Base-by-base conservation (phyloP, 2,888 invertebrate genomes). In the Drosophila tripunctata region DNA sequence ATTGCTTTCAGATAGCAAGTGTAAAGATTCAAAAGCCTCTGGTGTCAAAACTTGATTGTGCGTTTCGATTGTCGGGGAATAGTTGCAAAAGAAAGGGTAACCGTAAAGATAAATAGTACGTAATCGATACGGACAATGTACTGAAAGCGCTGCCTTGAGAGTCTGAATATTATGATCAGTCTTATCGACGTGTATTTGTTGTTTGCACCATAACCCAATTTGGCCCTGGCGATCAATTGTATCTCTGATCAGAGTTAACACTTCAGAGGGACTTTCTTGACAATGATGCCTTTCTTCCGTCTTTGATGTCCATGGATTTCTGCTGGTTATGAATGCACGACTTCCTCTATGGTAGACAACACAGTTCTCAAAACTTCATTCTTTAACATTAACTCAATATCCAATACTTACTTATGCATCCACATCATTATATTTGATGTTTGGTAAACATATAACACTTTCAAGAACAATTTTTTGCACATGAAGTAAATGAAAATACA, bases 311-410 rank as follows among this genome's bases (percentile, higher is more conserved):
- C 21, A 33, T 3, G 58, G 54, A 33, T 56, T 75, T 7, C 62
- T 27, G 14, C 62, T 67, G 12, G 75, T 56, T 17, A 66, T 21
- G 5, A 75, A 60, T 8, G 71, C 60, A 2, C 70, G 67, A 63
- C 67, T 61, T n/a, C 75, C 55, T 14, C 75, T 75, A 24, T 1
- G 24, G 15, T 8, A 7, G 30, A 3, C 15, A 4, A 3, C 2
- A 4, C 1, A 14, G 27, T 10, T 22, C 6, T 22, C 0, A 8
- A 15, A 12, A 4, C 17, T 7, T 19, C n/a, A 1, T 1, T 31
- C 8, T 1, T 21, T 7, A 6, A n/a, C 4, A 30, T 12, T 2
- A 40, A 14, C 10, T 40, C 12, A 3, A 27, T n/a, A 27, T n/a
- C n/a, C n/a, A n/a, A n/a, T 8, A 36, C 19, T 36, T 21, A 67